Conservation (phyloP, 2,113 vertebrate genomes). For the Hylia prasina region DNA sequence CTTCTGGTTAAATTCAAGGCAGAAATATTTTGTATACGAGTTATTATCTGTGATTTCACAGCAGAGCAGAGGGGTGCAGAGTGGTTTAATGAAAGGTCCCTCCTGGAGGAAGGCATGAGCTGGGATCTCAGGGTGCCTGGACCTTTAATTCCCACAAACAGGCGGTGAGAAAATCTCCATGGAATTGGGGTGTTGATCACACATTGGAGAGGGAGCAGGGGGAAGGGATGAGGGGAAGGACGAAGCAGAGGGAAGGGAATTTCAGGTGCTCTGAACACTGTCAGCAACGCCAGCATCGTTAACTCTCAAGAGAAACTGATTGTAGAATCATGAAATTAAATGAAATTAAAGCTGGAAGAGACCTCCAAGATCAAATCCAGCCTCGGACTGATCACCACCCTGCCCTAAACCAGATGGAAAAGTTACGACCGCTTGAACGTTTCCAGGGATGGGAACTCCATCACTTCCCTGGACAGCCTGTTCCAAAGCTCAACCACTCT, state of each 20-base stretch:
- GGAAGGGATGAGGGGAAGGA: neutral
- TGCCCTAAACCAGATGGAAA: neutral
- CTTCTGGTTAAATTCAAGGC: neutral
- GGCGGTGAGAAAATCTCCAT: accelerated
- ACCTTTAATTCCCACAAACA: neutral
- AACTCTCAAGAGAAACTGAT: neutral
- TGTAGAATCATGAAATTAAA: neutral
- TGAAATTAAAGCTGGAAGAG: neutral
- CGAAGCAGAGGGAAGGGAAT: neutral
- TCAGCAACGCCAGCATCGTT: neutral
- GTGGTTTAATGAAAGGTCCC: neutral
- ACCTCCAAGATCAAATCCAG: neutral
- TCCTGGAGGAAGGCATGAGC: neutral
- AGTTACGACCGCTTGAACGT: too few species aligned
- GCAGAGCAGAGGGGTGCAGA: neutral
- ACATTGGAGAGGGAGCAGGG: accelerated
- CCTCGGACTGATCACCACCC: neutral
- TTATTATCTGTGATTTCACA: neutral
- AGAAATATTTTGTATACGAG: neutral
- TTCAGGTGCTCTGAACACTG: neutral
- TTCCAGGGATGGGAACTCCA: neutral
- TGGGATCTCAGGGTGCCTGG: neutral
- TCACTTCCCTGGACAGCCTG: neutral
- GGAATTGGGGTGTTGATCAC: neutral
- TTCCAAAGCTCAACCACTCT: neutral